Percentiles rank a stretch among this genome's conserved stretches.
phyloP scores from a whole-genome alignment of 2,888 invertebrate genomes.

The Heliconius sara region DNA sequence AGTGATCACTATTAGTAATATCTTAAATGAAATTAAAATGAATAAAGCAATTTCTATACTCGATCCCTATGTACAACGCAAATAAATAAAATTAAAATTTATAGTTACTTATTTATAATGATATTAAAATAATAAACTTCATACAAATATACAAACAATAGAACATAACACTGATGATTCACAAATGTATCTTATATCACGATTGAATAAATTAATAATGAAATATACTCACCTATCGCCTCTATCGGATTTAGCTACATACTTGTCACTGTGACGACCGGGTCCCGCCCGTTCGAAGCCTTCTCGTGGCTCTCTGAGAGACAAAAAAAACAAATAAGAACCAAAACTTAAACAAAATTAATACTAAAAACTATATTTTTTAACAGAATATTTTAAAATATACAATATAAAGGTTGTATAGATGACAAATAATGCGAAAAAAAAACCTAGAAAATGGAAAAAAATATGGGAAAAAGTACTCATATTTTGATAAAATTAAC shows the following conservation, averaged over 20 bases:
- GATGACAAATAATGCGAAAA: background rate
- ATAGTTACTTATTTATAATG: background rate
- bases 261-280: conserved; percentile 75
- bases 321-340: conserved; percentile 36
- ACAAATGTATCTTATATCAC: background rate
- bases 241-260: conserved; percentile 59
- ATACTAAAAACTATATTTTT: too few species aligned
- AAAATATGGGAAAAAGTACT: background rate
- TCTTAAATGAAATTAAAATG: background rate
- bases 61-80: background rate
- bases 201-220: conserved; percentile 23
- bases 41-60: background rate
- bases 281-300: conserved; percentile 72
- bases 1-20: background rate
- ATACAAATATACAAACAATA: background rate
- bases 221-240: conserved; percentile 52
- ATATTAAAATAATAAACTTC: background rate
- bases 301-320: conserved; percentile 70
- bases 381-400: background rate
- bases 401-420: background rate
- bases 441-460: background rate
- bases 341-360: background rate
- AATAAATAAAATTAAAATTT: background rate
- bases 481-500: background rate
- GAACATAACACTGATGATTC: conserved; percentile 2